Base-by-base conservation (phyloP, 1,140 invertebrate species). In the Drosophila melanogaster region DNA sequence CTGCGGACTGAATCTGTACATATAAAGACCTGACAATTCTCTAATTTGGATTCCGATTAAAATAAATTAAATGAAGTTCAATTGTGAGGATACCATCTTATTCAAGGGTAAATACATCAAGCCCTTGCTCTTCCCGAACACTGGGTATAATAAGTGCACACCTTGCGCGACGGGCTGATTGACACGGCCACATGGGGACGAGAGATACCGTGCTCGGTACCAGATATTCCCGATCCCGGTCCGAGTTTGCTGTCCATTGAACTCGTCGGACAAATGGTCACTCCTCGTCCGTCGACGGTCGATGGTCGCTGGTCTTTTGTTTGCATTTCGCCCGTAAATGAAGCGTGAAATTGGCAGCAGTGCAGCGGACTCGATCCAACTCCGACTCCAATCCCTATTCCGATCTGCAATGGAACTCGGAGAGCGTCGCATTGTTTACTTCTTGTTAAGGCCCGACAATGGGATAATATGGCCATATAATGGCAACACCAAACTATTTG, bases 291-390 rank as follows among this genome's bases (percentile, higher is more conserved):
- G 69, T 77, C 58, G 54, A 6, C 15, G 15, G 41, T 43, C 15
- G 43, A 30, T n/a, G 59, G 59, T 54, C 50, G 37, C 24, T 40
- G 58, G 40, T 67, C 69, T 83, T 89, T 89, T 89, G 84, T 89
- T 87, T 87, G 84, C 84, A 89, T 89, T 89, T 84, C 61, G 84
- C 49, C 65, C 74, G 67, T 80, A 89, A 91, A 91, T 91, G 89
- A 91, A 91, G 89, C 89, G 84, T 91, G 89, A 91, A 91, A 91
- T 91, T 91, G 81, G 78, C 84, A 83, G 72, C 64, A 89, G 66
- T 90, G 80, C 80, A 91, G 73, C 79, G 50, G 71, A 81, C 55
- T 85, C 77, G 47, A 64, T 40, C 74, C 51, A 57, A 59, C 26
- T 60, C 26, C 69, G 33, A 59, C 15, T 5, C 4, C 54, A 17